A percentile compares a stretch with the other conserved stretches of the same genome.
These are phyloP conservation scores for Ormia ochracea DNA, from an alignment of 2,888 invertebrate genomes.

Conservation along the genomic window DNA sequence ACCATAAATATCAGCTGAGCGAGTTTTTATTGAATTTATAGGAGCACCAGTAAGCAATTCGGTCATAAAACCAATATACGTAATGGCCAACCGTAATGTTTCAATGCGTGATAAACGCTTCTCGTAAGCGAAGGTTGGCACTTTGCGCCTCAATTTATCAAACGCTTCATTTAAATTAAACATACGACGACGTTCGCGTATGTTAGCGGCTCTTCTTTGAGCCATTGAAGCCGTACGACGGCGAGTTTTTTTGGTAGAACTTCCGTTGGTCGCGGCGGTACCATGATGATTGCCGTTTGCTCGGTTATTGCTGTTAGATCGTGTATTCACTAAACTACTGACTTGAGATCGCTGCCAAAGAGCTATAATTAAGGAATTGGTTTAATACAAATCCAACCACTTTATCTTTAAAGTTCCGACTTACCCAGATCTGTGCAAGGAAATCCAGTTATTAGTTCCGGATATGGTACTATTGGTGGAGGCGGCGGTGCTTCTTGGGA, in stretches of 20 bases:
- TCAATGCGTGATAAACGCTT: conserved; percentile 96
- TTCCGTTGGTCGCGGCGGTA: conserved; percentile 65
- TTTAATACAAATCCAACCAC: neutral
- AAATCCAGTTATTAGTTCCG: conserved; percentile 84
- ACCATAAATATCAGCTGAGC: conserved; percentile 73
- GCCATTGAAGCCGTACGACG: conserved; percentile 93
- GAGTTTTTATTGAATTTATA: conserved; percentile 73
- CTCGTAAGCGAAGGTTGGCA: conserved; percentile 97
- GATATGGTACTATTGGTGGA: conserved; percentile 81
- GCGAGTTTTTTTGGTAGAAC: conserved; percentile 85
- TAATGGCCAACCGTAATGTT: conserved; percentile 94
- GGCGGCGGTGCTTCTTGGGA: conserved; percentile 79
- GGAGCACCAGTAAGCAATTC: conserved; percentile 87
- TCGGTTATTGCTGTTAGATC: conserved; percentile 62
- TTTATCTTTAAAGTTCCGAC: conserved; percentile 1
- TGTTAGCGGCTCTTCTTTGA: conserved; percentile 93
- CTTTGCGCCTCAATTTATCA: conserved; percentile 92
- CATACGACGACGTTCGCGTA: conserved; percentile 94
- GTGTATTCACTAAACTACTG: conserved; percentile 77
- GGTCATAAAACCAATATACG: conserved; percentile 97
- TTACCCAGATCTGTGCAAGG: conserved; percentile 82
- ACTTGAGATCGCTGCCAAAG: conserved; percentile 80
- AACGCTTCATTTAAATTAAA: conserved; percentile 97
- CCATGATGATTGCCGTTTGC: conserved; percentile 35
- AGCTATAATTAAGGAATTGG: conserved; percentile 64